These are phyloP conservation scores for Lepidonotus clava DNA, from an alignment of 2,888 invertebrate genomes.

Conservation along the genomic window DNA sequence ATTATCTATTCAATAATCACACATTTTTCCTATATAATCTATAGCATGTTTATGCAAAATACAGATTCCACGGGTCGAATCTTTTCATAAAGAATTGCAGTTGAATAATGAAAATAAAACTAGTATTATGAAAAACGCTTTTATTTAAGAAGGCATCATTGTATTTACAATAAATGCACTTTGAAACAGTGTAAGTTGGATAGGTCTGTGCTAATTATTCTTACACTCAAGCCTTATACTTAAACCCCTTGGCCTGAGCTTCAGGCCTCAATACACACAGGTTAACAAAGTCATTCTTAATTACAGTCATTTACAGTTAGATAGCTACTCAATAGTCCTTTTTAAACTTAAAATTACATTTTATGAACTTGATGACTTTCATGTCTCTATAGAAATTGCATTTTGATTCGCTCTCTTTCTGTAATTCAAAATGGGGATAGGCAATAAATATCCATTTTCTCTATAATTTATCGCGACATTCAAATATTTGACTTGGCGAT, in stretches of 20 bases:
- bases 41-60: background rate
- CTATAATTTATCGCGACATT: no score
- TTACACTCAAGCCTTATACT: background rate
- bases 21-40: background rate
- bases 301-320: background rate
- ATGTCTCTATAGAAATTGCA: no score
- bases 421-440: no score
- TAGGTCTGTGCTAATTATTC: background rate
- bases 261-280: no score
- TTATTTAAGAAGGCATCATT: conserved; percentile 6
- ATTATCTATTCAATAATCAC: background rate
- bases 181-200: background rate
- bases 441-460: no score
- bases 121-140: background rate
- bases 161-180: background rate
- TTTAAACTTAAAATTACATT: background rate
- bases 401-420: no score
- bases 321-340: background rate
- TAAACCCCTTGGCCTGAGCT: background rate
- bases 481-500: no score
- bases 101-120: background rate
- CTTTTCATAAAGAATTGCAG: background rate
- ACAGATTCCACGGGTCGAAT: background rate
- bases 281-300: background rate
- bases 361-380: background rate